Percentiles rank a stretch among this genome's conserved stretches.
phyloP scores from a whole-genome alignment of 2,113 vertebrate species.

The Sinocyclocheilus maitianheensis region DNA sequence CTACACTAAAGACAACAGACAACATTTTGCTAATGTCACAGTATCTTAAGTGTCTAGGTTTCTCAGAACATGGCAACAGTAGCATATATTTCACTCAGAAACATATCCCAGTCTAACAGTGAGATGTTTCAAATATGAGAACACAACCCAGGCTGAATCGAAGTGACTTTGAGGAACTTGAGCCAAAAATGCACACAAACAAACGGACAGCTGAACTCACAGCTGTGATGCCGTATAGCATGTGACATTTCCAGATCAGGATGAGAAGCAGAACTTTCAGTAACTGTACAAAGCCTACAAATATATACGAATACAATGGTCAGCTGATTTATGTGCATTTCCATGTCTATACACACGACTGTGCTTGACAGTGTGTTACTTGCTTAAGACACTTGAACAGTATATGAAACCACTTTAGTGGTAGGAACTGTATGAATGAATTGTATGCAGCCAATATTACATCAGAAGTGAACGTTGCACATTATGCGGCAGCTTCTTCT shows the following conservation, averaged over 20 bases:
- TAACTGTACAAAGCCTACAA: not conserved
- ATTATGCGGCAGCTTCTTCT: conserved; percentile 1
- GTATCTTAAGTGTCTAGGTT: too few relatives aligned
- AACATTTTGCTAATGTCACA: too few relatives aligned
- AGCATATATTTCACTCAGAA: not conserved
- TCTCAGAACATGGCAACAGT: not conserved
- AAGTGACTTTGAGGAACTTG: not conserved
- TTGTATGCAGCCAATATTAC: conserved; percentile 21
- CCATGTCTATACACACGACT: conserved; percentile 9
- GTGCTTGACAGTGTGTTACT: not conserved
- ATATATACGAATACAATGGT: conserved; percentile 1
- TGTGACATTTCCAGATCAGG: conserved; percentile 54
- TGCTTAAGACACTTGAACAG: not conserved
- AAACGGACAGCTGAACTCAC: conserved; percentile 55
- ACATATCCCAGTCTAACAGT: not conserved
- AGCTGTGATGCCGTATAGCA: conserved; percentile 47
- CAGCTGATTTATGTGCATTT: not conserved
- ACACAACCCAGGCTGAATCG: not conserved
- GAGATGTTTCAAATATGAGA: conserved; percentile 1
- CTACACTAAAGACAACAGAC: too few relatives aligned
- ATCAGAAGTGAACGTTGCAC: conserved; percentile 26
- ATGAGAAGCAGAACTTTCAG: conserved; percentile 50
- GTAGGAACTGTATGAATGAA: too few relatives aligned
- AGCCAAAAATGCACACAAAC: conserved; percentile 24
- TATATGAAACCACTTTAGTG: too few relatives aligned